Conservation (phyloP, 2,797 vertebrate genomes). For the Eulemur albifrons region DNA sequence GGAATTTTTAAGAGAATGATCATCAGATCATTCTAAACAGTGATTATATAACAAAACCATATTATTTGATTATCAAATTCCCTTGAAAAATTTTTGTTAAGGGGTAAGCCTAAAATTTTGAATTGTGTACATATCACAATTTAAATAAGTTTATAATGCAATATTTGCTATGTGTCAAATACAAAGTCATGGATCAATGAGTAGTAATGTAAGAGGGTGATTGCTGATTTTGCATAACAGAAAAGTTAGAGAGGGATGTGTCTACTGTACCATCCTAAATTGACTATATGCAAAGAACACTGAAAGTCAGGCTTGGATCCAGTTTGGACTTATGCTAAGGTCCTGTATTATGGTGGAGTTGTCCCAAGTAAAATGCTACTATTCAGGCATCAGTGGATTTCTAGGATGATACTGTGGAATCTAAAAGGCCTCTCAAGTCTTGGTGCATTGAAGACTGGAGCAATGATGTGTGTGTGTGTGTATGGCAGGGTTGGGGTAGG, state of each 20-base stretch:
- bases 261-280: background rate
- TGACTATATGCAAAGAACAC: fast-evolving
- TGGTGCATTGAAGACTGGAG: background rate
- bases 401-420: background rate
- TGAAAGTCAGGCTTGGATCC: background rate
- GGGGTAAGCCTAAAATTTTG: background rate
- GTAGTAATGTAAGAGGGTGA: background rate
- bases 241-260: background rate
- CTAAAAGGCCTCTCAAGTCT: background rate
- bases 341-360: background rate
- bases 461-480: background rate
- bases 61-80: background rate
- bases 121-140: background rate
- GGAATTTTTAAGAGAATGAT: background rate
- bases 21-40: background rate
- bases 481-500: no score
- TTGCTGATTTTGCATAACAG: background rate
- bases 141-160: background rate
- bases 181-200: background rate
- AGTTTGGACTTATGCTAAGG: background rate
- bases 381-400: background rate
- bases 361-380: background rate
- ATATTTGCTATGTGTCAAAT: background rate
- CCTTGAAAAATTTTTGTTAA: background rate
- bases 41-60: background rate